A percentile compares a stretch with the other conserved stretches of the same genome.
These are phyloP conservation scores for Chironomus tentans DNA, from an alignment of 2,888 invertebrate genomes.

Conservation along the genomic window DNA sequence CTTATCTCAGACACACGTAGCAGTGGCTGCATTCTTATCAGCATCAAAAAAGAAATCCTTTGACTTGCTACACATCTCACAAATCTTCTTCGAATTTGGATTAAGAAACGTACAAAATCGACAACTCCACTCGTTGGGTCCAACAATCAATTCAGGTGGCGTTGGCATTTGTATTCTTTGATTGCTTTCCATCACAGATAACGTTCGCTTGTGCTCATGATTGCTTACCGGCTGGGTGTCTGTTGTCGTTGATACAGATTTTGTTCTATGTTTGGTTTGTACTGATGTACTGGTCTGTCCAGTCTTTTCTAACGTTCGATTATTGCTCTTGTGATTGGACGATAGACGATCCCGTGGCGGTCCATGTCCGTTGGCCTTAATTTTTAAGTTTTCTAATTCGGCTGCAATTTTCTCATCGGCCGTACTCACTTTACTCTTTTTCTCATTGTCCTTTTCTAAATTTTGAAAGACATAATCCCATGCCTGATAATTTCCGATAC, in stretches of 20 bases:
- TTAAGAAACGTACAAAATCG: conserved; percentile 59
- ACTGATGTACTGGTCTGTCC: neutral
- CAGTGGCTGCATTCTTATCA: conserved; percentile 32
- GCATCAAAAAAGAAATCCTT: conserved; percentile 41
- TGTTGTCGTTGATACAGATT: conserved; percentile 18
- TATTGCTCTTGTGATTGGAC: neutral
- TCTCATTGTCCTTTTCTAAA: conserved; percentile 63
- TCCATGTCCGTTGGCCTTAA: conserved; percentile 12
- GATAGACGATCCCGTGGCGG: neutral
- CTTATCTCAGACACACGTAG: conserved; percentile 38
- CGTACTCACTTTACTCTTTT: conserved; percentile 35
- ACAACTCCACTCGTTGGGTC: conserved; percentile 52
- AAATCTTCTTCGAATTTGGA: conserved; percentile 47
- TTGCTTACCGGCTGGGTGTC: neutral
- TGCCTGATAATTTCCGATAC: conserved; percentile 58
- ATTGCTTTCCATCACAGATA: conserved; percentile 9
- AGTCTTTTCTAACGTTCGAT: neutral
- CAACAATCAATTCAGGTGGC: conserved; percentile 14
- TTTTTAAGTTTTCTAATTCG: conserved; percentile 13
- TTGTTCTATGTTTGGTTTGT: conserved; percentile 25
- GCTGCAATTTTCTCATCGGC: conserved; percentile 13
- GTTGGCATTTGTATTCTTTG: conserved; percentile 12
- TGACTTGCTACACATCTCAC: conserved; percentile 59
- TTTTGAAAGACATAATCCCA: conserved; percentile 77
- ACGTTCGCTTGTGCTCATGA: conserved; percentile 18